Conservation (phyloP, 1,140 invertebrate species). For the Aphis craccivora region DNA sequence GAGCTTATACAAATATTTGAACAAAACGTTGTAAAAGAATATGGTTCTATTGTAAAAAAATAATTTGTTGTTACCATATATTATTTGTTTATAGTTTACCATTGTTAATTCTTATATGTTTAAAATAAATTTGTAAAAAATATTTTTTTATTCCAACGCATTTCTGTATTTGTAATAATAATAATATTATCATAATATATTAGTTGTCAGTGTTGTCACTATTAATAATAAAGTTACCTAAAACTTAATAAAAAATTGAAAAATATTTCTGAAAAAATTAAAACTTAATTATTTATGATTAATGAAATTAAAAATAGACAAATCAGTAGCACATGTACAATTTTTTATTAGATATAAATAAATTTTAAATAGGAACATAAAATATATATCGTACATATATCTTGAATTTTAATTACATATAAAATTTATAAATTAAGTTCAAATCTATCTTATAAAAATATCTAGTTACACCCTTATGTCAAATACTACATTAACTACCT, state of each 20-base stretch:
- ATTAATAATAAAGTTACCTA: neutral
- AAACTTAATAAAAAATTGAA: neutral
- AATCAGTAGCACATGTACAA: too few species aligned
- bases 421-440: too few species aligned
- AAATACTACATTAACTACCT: too few species aligned
- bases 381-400: too few species aligned
- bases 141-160: too few species aligned
- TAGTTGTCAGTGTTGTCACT: neutral
- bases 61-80: neutral
- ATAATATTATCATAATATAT: neutral
- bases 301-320: too few species aligned
- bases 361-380: too few species aligned
- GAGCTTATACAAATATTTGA: slow-evolving; percentile 39
- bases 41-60: slow-evolving; percentile 4
- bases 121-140: neutral
- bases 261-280: neutral
- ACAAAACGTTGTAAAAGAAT: slow-evolving; percentile 41
- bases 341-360: too few species aligned
- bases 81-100: neutral
- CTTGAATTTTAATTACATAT: too few species aligned
- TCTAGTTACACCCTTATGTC: too few species aligned
- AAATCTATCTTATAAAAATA: too few species aligned
- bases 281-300: too few species aligned
- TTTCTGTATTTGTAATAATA: neutral
- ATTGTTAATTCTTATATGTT: neutral